phyloP scores from a whole-genome alignment of 2,113 vertebrate species.

The Cardinalis cardinalis region DNA sequence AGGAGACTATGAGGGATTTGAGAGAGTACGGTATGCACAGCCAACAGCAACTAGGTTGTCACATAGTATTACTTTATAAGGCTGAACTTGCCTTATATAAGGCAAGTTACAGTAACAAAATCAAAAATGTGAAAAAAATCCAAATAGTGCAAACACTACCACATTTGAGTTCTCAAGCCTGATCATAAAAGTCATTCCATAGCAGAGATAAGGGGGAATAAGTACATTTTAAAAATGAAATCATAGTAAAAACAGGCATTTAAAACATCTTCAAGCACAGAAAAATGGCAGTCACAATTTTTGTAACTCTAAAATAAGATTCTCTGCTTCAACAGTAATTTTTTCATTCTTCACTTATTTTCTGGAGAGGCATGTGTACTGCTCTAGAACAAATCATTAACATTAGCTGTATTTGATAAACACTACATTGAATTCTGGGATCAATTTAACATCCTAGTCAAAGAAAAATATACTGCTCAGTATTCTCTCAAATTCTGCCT shows the following conservation, averaged over 20 bases:
- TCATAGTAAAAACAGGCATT: not conserved
- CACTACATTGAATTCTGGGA: not conserved
- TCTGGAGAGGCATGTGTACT: not conserved
- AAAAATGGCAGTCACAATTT: not conserved
- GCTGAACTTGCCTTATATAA: not conserved
- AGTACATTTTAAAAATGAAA: not conserved
- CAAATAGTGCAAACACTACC: not conserved
- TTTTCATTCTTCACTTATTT: not conserved
- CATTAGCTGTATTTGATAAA: not conserved
- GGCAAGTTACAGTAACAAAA: not conserved
- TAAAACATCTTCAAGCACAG: not conserved
- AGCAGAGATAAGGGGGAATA: not conserved
- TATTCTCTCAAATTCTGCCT: slow-evolving; percentile 3
- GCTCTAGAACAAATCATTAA: not conserved
- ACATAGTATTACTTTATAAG: not conserved
- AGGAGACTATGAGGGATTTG: not conserved
- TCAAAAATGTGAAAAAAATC: not conserved
- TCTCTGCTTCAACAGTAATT: not conserved
- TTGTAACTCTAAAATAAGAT: not conserved
- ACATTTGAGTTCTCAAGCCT: not conserved
- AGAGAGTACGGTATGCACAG: not conserved
- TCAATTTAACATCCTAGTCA: not conserved
- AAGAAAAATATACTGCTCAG: not conserved
- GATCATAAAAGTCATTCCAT: not conserved
- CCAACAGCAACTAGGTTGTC: not conserved